Evolutionary conservation across 1,140 invertebrate genomes (phyloP).

Genomic region (Colletes gigas): DNA sequence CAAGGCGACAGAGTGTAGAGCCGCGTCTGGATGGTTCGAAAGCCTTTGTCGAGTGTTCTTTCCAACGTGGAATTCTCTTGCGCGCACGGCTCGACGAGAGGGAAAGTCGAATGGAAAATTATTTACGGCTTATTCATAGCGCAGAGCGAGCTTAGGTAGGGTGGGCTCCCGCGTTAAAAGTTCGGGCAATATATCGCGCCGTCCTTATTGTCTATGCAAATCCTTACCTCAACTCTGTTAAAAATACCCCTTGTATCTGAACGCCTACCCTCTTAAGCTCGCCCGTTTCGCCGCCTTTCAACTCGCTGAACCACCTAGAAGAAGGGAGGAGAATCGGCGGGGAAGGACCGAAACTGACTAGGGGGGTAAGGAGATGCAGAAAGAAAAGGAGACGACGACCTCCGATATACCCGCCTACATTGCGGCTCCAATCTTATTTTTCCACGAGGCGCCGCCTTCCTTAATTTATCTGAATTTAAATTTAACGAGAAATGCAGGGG

Average conservation of each 20-base stretch:
- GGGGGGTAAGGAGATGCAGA: background rate
- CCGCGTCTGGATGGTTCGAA: too few species aligned
- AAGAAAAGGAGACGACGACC: background rate
- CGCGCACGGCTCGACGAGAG: constrained; percentile 19
- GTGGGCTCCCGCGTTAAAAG: constrained; percentile 67
- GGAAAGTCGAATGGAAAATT: constrained; percentile 70
- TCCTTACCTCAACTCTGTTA: constrained; percentile 73
- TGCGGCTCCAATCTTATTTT: constrained; percentile 66
- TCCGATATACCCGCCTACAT: constrained; percentile 49
- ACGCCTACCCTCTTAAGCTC: constrained; percentile 41
- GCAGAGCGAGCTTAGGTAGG: background rate
- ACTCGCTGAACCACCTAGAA: background rate
- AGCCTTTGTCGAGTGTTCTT: constrained; percentile 30
- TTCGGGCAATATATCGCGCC: constrained; percentile 71
- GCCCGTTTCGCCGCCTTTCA: constrained; percentile 18
- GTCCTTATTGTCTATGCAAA: constrained; percentile 74
- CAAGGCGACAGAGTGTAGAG: too few species aligned
- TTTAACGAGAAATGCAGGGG: constrained; percentile 64
- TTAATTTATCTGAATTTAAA: constrained; percentile 72
- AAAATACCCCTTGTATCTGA: constrained; percentile 68
- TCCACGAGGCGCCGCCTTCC: constrained; percentile 44
- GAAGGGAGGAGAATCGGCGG: background rate
- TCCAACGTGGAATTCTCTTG: constrained; percentile 13
- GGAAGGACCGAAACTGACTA: too few species aligned
- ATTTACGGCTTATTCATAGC: constrained; percentile 73